A percentile compares a stretch with the other conserved stretches of the same genome.
phyloP scores from a whole-genome alignment of 1,140 invertebrate genomes.

The Drosophila tropicalis region DNA sequence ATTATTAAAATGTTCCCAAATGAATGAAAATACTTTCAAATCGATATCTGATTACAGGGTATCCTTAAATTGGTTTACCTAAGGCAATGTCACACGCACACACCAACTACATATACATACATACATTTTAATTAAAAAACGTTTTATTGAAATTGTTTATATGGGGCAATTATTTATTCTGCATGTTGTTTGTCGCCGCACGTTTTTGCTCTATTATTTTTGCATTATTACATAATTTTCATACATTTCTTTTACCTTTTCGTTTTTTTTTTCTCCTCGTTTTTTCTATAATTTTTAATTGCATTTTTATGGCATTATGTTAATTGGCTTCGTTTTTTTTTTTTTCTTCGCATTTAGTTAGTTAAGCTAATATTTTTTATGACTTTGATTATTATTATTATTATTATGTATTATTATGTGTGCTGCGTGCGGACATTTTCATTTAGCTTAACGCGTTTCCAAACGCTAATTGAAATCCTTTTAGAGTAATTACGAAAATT shows the following conservation, averaged over 20 bases:
- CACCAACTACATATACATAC: slow-evolving; percentile 16
- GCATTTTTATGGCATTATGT: slow-evolving; percentile 62
- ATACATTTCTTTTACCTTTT: neutral
- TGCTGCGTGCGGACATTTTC: slow-evolving; percentile 39
- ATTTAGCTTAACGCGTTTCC: slow-evolving; percentile 60
- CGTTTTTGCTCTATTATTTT: slow-evolving; percentile 28
- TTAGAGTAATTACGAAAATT: slow-evolving; percentile 72
- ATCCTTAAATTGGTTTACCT: neutral
- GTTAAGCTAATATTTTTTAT: slow-evolving; percentile 39
- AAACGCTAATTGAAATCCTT: slow-evolving; percentile 75
- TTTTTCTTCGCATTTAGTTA: slow-evolving; percentile 9
- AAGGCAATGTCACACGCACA: neutral
- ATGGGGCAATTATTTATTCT: slow-evolving; percentile 35
- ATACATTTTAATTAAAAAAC: slow-evolving; percentile 44
- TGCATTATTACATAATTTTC: slow-evolving; percentile 40
- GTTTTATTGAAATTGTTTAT: slow-evolving; percentile 49
- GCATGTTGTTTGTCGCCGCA: slow-evolving; percentile 18
- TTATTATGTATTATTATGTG: slow-evolving; percentile 25
- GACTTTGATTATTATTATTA: slow-evolving; percentile 45
- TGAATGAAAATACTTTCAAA: too few species aligned
- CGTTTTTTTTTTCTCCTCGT: neutral
- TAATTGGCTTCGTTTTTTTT: slow-evolving; percentile 54
- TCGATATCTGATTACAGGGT: slow-evolving; percentile 13
- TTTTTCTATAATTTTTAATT: slow-evolving; percentile 65
- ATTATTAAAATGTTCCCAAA: too few species aligned